These are phyloP conservation scores for Oophaga sylvatica DNA, from an alignment of 2,797 vertebrate genomes.

Conservation along the genomic window DNA sequence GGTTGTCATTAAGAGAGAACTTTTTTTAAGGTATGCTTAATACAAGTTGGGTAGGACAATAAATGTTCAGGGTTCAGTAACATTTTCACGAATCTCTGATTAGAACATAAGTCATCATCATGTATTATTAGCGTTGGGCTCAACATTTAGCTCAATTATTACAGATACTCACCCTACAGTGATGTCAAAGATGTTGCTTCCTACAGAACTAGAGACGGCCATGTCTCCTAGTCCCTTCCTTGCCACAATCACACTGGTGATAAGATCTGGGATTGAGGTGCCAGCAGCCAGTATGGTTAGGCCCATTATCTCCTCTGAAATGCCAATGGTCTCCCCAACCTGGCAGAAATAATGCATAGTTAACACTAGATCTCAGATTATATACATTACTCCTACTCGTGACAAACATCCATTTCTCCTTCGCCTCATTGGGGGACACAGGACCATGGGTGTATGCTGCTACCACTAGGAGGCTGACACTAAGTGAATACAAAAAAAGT, in stretches of 20 bases:
- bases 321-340: constrained; percentile 96
- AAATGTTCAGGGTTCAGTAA: neutral
- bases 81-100: neutral
- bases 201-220: constrained; percentile 97
- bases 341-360: constrained; percentile 63
- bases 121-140: neutral
- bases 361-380: neutral
- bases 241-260: constrained; percentile 97
- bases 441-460: no score
- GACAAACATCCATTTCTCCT: neutral
- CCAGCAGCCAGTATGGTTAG: constrained; percentile 94
- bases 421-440: no score
- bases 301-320: constrained; percentile 98
- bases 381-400: neutral
- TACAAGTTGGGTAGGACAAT: neutral
- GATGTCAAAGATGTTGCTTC: constrained; percentile 98
- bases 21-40: neutral
- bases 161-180: constrained; percentile 88
- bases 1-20: neutral
- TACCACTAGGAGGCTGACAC: no score
- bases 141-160: neutral
- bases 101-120: neutral
- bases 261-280: constrained; percentile 96
- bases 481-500: no score
- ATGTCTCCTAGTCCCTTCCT: constrained; percentile 95